Percentiles rank a stretch among this genome's conserved stretches.
These are phyloP conservation scores for Microctenopoma stevenorrisi DNA, from an alignment of 2,797 vertebrate genomes.

Conservation along the genomic window DNA sequence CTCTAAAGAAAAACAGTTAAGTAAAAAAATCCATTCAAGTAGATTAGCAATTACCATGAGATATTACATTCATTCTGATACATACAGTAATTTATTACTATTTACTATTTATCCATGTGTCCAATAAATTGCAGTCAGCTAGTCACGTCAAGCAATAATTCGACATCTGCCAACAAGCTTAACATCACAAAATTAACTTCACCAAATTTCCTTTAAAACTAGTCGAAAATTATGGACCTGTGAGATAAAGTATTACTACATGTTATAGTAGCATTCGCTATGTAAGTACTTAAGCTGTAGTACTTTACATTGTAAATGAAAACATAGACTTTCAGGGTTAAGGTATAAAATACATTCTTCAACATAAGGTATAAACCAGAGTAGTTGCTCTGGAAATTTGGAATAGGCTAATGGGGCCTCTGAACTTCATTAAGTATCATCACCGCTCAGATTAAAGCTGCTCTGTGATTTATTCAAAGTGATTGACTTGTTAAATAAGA, in stretches of 20 bases:
- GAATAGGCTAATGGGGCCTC: constrained; percentile 22
- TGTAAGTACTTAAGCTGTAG: neutral
- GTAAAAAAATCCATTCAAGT: too few species aligned
- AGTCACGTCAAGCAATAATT: neutral
- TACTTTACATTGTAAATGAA: neutral
- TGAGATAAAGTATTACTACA: constrained; percentile 26
- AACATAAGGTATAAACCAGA: neutral
- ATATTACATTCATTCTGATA: too few species aligned
- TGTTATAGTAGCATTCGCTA: neutral
- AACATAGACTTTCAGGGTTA: neutral
- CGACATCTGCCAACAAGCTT: neutral
- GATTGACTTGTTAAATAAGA: constrained; percentile 10
- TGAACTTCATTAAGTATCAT: constrained; percentile 25
- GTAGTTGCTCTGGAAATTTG: constrained; percentile 21
- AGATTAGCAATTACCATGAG: too few species aligned
- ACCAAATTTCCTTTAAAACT: neutral
- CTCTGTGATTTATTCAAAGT: constrained; percentile 26
- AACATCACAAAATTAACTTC: neutral
- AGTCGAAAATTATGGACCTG: constrained; percentile 7
- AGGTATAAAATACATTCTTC: neutral
- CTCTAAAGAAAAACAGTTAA: too few species aligned
- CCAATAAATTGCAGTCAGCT: neutral
- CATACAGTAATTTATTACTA: too few species aligned
- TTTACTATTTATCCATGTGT: too few species aligned
- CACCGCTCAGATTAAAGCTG: constrained; percentile 50